Percentiles rank a stretch among this genome's conserved stretches.
These are phyloP conservation scores for Nothocercus julius DNA, from an alignment of 2,113 vertebrate species.

Conservation along the genomic window DNA sequence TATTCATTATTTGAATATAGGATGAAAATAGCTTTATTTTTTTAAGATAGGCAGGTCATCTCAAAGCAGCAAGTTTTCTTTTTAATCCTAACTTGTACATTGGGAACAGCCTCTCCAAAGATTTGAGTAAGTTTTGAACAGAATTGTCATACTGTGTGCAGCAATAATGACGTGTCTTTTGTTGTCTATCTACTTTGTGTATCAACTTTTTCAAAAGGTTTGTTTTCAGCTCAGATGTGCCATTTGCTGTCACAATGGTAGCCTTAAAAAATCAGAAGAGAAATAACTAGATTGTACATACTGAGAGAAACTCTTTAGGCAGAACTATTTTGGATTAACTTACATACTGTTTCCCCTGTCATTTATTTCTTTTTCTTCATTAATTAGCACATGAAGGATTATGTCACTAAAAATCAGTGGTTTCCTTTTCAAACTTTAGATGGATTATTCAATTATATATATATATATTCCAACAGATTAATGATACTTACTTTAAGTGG, in stretches of 20 bases:
- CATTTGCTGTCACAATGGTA: not conserved
- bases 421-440: not conserved
- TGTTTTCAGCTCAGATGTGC: not conserved
- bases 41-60: not conserved
- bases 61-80: not conserved
- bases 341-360: not conserved
- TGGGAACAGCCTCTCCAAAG: not conserved
- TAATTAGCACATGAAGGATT: not conserved
- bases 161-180: not conserved
- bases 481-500: not conserved
- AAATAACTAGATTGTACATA: not conserved
- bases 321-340: not conserved
- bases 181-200: not conserved
- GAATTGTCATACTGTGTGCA: accelerated
- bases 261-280: not conserved
- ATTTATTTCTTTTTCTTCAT: not conserved
- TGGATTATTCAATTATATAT: not conserved
- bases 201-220: not conserved
- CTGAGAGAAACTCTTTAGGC: not conserved
- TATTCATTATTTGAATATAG: not conserved
- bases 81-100: not conserved
- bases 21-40: not conserved
- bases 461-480: not conserved
- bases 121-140: not conserved
- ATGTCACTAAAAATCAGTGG: not conserved